Evolutionary conservation across 2,888 invertebrate genomes (phyloP).

Genomic region (Stramonita haemastoma): DNA sequence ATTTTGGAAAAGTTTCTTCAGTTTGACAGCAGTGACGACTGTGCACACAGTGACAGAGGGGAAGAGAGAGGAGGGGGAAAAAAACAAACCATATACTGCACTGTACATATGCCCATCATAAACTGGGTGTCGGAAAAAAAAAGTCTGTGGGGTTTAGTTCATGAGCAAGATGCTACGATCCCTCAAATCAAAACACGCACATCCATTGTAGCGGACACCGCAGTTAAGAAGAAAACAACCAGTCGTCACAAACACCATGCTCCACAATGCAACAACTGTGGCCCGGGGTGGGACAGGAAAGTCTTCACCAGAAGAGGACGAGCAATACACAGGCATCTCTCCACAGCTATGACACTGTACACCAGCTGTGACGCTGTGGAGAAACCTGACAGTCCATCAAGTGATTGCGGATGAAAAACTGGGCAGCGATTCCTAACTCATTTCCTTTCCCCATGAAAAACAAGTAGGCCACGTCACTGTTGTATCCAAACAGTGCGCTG

Average conservation of each 20-base stretch:
- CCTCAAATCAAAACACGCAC: not conserved
- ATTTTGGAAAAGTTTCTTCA: not conserved
- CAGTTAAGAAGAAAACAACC: not conserved
- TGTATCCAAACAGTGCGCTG: not conserved
- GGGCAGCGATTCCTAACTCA: not conserved
- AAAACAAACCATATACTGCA: not conserved
- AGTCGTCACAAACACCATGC: not conserved
- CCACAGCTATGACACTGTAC: not conserved
- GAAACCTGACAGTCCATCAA: not conserved
- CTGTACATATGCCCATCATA: not conserved
- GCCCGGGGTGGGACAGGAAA: not conserved
- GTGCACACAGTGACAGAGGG: not conserved
- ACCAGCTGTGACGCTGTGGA: not conserved
- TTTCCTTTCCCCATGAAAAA: not conserved
- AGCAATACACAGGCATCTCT: conserved; percentile 11
- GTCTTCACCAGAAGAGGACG: not conserved
- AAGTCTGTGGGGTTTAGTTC: not conserved
- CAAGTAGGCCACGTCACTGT: not conserved
- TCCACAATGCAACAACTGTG: not conserved
- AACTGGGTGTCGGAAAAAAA: not conserved
- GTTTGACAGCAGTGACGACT: not conserved
- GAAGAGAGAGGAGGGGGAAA: not conserved
- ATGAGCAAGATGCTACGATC: not conserved
- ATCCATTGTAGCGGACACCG: not conserved
- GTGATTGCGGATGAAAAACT: not conserved